Base-by-base conservation (phyloP, 2,797 vertebrate species). In the Astyanax mexicanus region DNA sequence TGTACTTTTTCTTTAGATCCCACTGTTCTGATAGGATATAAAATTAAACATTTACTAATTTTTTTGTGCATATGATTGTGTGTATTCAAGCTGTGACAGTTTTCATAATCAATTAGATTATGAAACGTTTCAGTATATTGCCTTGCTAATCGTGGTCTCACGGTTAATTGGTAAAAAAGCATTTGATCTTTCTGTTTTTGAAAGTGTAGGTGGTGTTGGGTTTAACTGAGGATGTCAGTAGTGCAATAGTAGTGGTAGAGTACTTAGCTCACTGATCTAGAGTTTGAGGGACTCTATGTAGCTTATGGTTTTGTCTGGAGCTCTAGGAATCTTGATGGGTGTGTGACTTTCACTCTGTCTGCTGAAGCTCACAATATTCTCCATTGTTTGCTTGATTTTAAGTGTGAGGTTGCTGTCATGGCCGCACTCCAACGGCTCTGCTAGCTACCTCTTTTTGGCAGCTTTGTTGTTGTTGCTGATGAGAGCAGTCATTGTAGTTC, bases 371-470 rank as follows among this genome's bases (percentile, higher is more conserved):
- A 40, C 35, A 62, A 40, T 38, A 62, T 40, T 40, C 9, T 40
- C 35, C 19, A 40, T 62, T 62, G 58, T 62, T 40, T 38, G 38
- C 9, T 13, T 21, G 4, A 38, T 62, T n/a, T 62, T 29, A 4
- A 61, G 19, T 40, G 35, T 40, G 58, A 61, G 58, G 37, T 8
- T 40, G 19, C 62, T 38, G 37, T 62, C 21, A 15, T 62, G 58
- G 37, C 37, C 21, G 5, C 11, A 12, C 58, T 40, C 58, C 32
- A 60, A 1, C 37, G 62, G 35, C 37, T 62, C 35, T 40, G 12
- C 37, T 38, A 12, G 6, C 29, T 23, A 35, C 19, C 58, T 62
- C 11, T 58, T 62, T 35, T 35, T 12, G 58, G n/a, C 11, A 23
- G 19, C 19, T 40, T 23, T 4, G 5, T 40, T 38, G 21, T 4